Evolutionary conservation across 53 echinoderm and acorn worm genomes (phyloP).

Genomic region (Henricia sp.): DNA sequence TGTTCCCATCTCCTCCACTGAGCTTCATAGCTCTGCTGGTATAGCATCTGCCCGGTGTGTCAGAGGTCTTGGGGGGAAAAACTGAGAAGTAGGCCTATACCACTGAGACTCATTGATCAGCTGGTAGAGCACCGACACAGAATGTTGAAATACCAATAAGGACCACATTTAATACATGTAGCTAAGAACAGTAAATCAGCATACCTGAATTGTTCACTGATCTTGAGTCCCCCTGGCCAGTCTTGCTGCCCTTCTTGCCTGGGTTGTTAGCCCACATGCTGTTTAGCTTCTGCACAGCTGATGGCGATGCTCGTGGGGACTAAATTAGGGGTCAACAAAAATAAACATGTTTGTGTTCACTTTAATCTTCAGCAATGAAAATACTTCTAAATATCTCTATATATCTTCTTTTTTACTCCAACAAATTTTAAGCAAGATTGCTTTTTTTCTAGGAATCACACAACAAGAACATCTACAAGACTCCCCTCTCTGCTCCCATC

Average conservation of each 20-base stretch:
- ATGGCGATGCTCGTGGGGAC: slow-evolving; percentile 67
- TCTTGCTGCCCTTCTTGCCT: slow-evolving; percentile 47
- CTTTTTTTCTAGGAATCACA: no score
- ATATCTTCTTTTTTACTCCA: no score
- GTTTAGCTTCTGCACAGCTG: slow-evolving; percentile 65
- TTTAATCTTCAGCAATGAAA: no score
- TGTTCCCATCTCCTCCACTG: not conserved
- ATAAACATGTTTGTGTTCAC: not conserved
- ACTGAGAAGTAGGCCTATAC: not conserved
- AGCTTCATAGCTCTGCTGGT: no score
- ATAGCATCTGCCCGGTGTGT: no score
- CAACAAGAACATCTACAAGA: no score
- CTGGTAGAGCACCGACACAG: no score
- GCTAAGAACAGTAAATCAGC: no score
- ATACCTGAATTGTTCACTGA: slow-evolving; percentile 50
- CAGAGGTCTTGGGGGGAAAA: no score
- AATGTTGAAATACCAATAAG: not conserved
- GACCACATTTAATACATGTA: not conserved
- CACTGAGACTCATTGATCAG: not conserved
- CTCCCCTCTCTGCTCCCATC: no score
- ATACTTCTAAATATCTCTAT: no score
- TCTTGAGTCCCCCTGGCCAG: slow-evolving; percentile 38
- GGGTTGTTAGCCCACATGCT: slow-evolving; percentile 45
- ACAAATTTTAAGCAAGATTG: no score
- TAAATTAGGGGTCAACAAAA: not conserved